Evolutionary conservation across 2,888 invertebrate species (phyloP), one percentile per base, ranked within the genome.

Genomic region (Sipha maydis): DNA sequence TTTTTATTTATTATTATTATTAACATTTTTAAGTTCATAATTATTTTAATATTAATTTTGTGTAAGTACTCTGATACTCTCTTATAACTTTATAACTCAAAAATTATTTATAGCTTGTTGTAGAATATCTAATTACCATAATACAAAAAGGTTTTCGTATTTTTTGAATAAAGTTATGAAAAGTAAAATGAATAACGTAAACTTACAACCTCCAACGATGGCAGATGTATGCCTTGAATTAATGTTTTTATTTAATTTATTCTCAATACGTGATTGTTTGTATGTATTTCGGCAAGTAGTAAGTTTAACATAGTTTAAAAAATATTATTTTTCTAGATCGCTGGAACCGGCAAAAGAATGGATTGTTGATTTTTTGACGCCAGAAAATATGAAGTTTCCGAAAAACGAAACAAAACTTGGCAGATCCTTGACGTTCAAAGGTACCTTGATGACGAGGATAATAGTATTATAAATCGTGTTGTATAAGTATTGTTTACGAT

Each of bases 351-450:
- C 86, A 1, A 88, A 80, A 61, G 80, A 80, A 73, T 88, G 86
- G 86, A 80, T 88, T 25, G 86, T 88, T 31, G 86, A 88, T 73
- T 88, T 88, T 80, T 88, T 80, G 41, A 75, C 86, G 0, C 80
- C 86, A 28, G 80, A 73, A 67, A 80, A 31, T n/a, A 88, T 88
- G 86, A 88, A 80, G 34, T 88, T 71, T 25, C 73, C 71, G 14
- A 88, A 88, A 75, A 80, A 88, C n/a, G 86, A 88, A 61, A 80
- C 86, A 2, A 88, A 88, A 61, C 86, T 88, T 31, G 61, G 73
- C 73, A 88, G 86, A 61, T 88, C 86, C 2, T 48, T 88, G 21
- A 88, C 86, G 38, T 88, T 88, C 25, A 88, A 88, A 88, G 86
- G 86, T 80, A 88, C 21, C 56, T 25, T 56, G 5, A 38, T 19